These are phyloP conservation scores for Diarsia rubi DNA, from an alignment of 2,888 invertebrate species.

Conservation along the genomic window DNA sequence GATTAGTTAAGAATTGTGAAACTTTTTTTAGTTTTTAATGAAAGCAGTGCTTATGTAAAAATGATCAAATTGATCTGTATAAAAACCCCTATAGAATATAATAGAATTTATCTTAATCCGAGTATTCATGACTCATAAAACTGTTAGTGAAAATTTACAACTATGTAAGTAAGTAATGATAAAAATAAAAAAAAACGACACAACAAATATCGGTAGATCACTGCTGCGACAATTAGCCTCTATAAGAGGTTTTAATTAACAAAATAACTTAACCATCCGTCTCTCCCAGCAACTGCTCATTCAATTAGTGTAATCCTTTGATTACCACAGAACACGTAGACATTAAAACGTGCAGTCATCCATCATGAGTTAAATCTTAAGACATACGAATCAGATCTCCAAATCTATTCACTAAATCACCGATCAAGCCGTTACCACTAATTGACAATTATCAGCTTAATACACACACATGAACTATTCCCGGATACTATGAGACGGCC, in stretches of 20 bases:
- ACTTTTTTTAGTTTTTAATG: neutral
- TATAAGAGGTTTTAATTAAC: neutral
- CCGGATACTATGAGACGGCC: conserved; percentile 26
- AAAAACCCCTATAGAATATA: no score
- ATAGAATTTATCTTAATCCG: no score
- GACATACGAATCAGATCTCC: conserved; percentile 21
- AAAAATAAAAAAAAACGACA: no score
- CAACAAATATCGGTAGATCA: no score
- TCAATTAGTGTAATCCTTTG: neutral
- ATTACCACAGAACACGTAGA: neutral
- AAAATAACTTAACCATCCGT: neutral
- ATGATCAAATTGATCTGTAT: no score
- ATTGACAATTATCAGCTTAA: conserved; percentile 46
- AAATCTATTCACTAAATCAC: conserved; percentile 33
- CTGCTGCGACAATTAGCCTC: no score
- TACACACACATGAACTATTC: conserved; percentile 30
- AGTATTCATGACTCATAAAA: no score
- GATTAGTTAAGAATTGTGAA: neutral
- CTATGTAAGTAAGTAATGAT: no score
- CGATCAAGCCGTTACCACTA: conserved; percentile 43
- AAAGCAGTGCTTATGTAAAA: neutral
- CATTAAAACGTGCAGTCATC: conserved; percentile 1
- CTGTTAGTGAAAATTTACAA: no score
- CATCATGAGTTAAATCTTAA: conserved; percentile 9
- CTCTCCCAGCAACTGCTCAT: neutral